These are phyloP conservation scores for Drosophila flavopinicola DNA, from an alignment of 2,888 invertebrate species.

Conservation along the genomic window DNA sequence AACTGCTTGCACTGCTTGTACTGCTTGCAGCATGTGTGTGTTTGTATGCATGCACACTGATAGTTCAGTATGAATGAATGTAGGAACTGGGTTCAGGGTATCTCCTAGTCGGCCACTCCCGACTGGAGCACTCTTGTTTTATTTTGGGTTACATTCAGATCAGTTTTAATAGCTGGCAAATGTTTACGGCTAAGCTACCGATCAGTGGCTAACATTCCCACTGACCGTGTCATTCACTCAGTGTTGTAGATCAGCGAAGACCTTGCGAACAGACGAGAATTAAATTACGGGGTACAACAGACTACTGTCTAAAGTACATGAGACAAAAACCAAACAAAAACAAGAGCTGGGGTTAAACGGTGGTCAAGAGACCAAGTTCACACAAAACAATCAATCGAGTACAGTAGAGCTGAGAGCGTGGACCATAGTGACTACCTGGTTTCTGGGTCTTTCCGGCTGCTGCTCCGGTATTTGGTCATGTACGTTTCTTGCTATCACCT, in stretches of 20 bases:
- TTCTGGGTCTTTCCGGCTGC: slow-evolving; percentile 22
- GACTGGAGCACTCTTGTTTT: no score
- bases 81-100: no score
- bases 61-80: no score
- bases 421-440: slow-evolving; percentile 16
- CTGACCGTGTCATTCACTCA: slow-evolving; percentile 19
- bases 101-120: no score
- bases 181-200: slow-evolving; percentile 13
- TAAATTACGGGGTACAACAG: slow-evolving; percentile 32
- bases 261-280: slow-evolving; percentile 41
- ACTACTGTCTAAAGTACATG: slow-evolving; percentile 15
- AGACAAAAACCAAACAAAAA: neutral
- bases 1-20: no score
- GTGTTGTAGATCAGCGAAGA: slow-evolving; percentile 8
- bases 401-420: neutral
- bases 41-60: no score
- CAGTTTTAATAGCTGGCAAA: slow-evolving; percentile 8
- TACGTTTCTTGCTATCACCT: slow-evolving; percentile 27
- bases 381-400: neutral
- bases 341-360: slow-evolving; percentile 31
- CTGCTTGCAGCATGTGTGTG: no score
- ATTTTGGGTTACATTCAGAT: no score
- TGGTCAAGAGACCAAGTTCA: slow-evolving; percentile 6
- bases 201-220: neutral
- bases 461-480: slow-evolving; percentile 24